Conservation (phyloP, 2,888 invertebrate species). For the Gymnoscelis rufifasciata region DNA sequence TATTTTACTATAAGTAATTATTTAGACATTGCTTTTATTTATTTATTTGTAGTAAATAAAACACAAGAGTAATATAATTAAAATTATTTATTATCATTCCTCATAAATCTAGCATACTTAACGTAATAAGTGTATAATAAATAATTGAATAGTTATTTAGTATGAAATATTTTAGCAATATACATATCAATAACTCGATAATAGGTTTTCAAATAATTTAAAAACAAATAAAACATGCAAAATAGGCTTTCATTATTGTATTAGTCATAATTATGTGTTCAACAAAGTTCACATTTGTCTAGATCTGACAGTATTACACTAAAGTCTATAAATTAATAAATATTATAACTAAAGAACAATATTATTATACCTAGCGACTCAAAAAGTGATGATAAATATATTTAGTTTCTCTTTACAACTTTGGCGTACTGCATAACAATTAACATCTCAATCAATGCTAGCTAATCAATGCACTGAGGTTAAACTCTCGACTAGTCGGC, state of each 20-base stretch:
- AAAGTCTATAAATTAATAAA: constrained; percentile 43
- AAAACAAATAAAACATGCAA: constrained; percentile 67
- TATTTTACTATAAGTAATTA: not conserved
- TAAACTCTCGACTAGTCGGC: constrained; percentile 27
- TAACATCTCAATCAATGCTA: constrained; percentile 41
- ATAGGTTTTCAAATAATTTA: constrained; percentile 57
- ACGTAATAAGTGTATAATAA: constrained; percentile 81
- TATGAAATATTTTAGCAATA: constrained; percentile 76
- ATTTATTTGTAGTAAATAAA: constrained; percentile 39
- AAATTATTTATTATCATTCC: constrained; percentile 81
- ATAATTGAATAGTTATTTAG: constrained; percentile 79
- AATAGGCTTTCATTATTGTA: constrained; percentile 74
- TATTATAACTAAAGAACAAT: constrained; percentile 48
- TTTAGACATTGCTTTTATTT: not conserved
- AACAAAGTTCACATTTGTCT: constrained; percentile 47
- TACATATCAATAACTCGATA: constrained; percentile 70
- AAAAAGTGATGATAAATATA: constrained; percentile 62
- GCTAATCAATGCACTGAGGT: constrained; percentile 35
- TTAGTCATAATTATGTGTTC: constrained; percentile 60
- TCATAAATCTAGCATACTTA: constrained; percentile 81
- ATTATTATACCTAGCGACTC: constrained; percentile 57
- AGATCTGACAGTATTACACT: constrained; percentile 30
- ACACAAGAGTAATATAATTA: constrained; percentile 76
- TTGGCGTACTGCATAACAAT: constrained; percentile 74
- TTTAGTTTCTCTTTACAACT: constrained; percentile 64